phyloP scores from a whole-genome alignment of 2,797 vertebrate species.

The Okamejei kenojei region DNA sequence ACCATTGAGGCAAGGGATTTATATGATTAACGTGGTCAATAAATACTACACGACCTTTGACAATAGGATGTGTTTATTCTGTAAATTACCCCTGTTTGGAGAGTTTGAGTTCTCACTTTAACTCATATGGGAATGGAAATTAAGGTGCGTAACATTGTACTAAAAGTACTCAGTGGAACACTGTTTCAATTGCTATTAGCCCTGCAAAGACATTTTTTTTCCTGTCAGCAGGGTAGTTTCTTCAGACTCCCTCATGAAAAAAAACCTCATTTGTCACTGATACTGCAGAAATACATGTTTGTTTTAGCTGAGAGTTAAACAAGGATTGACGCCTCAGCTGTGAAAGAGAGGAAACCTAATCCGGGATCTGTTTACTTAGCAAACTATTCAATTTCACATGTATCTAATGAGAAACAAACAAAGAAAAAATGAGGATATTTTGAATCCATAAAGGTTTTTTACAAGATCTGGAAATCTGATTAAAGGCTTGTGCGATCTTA shows the following conservation, averaged over 20 bases:
- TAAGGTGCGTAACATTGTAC: background rate
- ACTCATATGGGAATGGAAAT: background rate
- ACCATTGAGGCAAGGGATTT: background rate
- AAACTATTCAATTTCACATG: conserved; percentile 16
- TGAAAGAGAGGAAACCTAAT: conserved; percentile 20
- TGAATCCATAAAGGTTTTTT: background rate
- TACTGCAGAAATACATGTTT: background rate
- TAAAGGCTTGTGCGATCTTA: background rate
- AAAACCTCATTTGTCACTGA: conserved; percentile 4
- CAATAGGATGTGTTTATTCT: conserved; percentile 31
- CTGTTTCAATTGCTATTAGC: background rate
- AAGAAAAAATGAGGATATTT: background rate
- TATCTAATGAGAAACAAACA: background rate
- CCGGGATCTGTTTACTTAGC: conserved; percentile 14
- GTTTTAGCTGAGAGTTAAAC: conserved; percentile 13
- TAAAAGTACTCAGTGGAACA: background rate
- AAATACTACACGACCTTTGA: conserved; percentile 17
- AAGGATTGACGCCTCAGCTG: conserved; percentile 1
- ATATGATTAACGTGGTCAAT: background rate
- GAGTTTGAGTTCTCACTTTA: background rate
- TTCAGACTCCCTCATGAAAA: conserved; percentile 8
- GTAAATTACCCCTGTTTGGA: conserved; percentile 25
- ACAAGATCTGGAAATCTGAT: background rate
- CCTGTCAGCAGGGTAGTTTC: background rate
- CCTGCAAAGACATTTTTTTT: conserved; percentile 19